Conservation (phyloP, 2,888 invertebrate genomes). For the Oxycera nigricornis region DNA sequence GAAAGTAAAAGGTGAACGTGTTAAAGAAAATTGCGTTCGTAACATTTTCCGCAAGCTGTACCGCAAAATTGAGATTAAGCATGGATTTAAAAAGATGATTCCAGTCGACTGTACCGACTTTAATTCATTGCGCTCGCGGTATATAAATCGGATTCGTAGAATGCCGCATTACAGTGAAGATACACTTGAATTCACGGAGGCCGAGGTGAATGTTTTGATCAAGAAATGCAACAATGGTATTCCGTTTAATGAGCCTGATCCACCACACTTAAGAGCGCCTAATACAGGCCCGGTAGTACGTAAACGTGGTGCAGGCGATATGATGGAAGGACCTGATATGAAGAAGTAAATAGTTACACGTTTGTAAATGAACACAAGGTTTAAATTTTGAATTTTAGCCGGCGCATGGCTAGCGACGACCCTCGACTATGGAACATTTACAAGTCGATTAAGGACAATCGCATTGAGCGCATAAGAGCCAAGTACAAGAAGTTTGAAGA, state of each 20-base stretch:
- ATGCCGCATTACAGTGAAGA: constrained; percentile 43
- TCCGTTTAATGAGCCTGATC: constrained; percentile 44
- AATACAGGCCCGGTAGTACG: background rate
- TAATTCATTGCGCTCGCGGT: constrained; percentile 31
- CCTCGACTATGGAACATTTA: constrained; percentile 38
- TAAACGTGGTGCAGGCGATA: background rate
- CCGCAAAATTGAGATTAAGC: constrained; percentile 46
- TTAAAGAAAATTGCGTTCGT: constrained; percentile 13
- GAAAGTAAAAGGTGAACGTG: background rate
- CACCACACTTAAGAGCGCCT: background rate
- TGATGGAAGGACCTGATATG: background rate
- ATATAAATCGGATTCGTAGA: constrained; percentile 27
- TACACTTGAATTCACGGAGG: constrained; percentile 40
- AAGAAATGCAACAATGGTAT: constrained; percentile 42
- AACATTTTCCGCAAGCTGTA: constrained; percentile 46
- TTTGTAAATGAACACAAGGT: background rate
- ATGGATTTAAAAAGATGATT: constrained; percentile 41
- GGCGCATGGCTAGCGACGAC: constrained; percentile 2
- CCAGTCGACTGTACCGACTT: constrained; percentile 43
- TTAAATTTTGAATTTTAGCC: background rate
- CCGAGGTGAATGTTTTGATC: constrained; percentile 41
- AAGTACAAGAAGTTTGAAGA: constrained; percentile 41
- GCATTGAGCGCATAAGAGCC: constrained; percentile 40
- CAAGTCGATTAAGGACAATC: constrained; percentile 18
- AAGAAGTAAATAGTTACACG: background rate